A percentile compares a stretch with the other conserved stretches of the same genome.
These are phyloP conservation scores for Melipona beecheii DNA, from an alignment of 2,888 invertebrate species.

Conservation along the genomic window DNA sequence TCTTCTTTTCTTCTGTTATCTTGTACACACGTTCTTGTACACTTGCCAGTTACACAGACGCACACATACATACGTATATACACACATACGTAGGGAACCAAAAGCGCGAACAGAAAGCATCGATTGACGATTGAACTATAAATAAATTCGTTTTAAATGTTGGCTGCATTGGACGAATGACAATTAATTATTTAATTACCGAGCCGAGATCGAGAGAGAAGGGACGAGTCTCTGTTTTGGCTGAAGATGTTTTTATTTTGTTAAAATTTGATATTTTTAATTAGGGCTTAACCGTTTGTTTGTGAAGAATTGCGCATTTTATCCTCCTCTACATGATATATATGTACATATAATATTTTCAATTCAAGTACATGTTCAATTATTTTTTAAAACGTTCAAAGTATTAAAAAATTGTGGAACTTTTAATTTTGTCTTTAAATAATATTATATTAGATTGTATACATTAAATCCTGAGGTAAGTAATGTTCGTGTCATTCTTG, in stretches of 20 bases:
- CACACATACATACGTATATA: not conserved
- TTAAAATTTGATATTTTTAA: no score
- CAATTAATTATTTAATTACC: not conserved
- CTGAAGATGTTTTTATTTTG: not conserved
- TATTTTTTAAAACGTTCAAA: not conserved
- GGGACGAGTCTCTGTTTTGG: conserved; percentile 11
- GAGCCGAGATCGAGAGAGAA: not conserved
- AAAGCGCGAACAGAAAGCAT: conserved; percentile 19
- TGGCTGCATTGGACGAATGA: not conserved
- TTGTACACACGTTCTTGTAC: not conserved
- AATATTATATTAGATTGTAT: not conserved
- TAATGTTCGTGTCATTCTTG: not conserved
- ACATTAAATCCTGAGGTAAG: not conserved
- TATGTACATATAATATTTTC: not conserved
- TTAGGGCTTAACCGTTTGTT: no score
- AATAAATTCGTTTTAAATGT: conserved; percentile 23
- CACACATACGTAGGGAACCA: no score
- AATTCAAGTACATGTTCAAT: not conserved
- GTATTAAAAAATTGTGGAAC: not conserved
- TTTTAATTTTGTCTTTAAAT: not conserved
- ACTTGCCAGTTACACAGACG: no score
- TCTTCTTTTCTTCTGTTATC: not conserved
- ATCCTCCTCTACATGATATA: not conserved
- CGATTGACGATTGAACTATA: conserved; percentile 8
- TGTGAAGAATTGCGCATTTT: not conserved